Evolutionary conservation across 2,888 invertebrate species (phyloP).

Genomic region (Megaustenia siamemsis): DNA sequence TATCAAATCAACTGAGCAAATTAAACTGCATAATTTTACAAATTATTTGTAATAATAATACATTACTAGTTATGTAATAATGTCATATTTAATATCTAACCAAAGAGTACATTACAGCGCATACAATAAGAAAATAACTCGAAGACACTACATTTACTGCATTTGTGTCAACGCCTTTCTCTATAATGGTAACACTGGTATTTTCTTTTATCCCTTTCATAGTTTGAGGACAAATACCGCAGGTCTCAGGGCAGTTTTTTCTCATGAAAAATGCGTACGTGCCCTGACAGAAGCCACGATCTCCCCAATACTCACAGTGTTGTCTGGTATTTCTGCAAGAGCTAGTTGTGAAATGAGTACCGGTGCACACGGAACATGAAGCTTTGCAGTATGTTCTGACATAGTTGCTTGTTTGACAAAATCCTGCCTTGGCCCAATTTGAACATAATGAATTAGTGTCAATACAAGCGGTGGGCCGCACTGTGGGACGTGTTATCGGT

Average conservation of each 20-base stretch:
- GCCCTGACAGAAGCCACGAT: conserved; percentile 48
- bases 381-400: conserved; percentile 54
- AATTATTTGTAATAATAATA: no score
- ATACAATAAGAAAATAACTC: not conserved
- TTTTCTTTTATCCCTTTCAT: not conserved
- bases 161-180: no score
- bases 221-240: conserved; percentile 38
- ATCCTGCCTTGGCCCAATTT: conserved; percentile 58
- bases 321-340: conserved; percentile 46
- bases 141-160: no score
- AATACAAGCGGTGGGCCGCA: conserved; percentile 43
- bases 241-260: conserved; percentile 52
- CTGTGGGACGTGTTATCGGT: not conserved
- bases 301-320: conserved; percentile 50
- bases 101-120: no score
- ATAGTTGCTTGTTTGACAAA: conserved; percentile 51
- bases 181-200: not conserved
- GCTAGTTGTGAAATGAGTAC: not conserved
- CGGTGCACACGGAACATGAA: conserved; percentile 47
- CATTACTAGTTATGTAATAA: no score
- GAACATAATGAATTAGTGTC: conserved; percentile 57
- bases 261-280: conserved; percentile 52
- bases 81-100: no score
- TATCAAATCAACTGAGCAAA: no score
- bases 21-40: no score